Evolutionary conservation across 1,140 invertebrate species (phyloP).

Genomic region (Antheraea pernyi): DNA sequence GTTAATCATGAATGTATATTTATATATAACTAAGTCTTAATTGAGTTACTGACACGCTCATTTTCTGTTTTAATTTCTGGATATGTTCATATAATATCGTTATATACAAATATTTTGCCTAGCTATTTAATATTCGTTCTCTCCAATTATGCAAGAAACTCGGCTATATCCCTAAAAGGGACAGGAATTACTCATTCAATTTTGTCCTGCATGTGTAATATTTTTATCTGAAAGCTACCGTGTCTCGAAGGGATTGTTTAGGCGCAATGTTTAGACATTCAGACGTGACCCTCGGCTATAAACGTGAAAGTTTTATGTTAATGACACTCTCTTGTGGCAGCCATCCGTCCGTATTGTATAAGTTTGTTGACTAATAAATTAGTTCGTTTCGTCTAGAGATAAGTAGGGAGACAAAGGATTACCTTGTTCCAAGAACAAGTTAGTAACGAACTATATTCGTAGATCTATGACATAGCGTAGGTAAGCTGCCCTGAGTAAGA

Average conservation of each 20-base stretch:
- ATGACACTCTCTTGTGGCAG: conserved; percentile 32
- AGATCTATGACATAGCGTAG: not conserved
- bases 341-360: conserved; percentile 45
- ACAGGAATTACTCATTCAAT: not conserved
- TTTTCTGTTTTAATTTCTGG: too few relatives aligned
- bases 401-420: conserved; percentile 44
- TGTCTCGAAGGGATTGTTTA: conserved; percentile 27
- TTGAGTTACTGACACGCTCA: too few relatives aligned
- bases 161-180: not conserved
- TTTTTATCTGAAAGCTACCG: conserved; percentile 27
- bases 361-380: conserved; percentile 51
- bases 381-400: conserved; percentile 38
- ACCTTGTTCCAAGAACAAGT: conserved; percentile 29
- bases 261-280: conserved; percentile 31
- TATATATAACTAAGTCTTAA: too few relatives aligned
- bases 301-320: conserved; percentile 55
- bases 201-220: conserved; percentile 27
- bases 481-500: not conserved
- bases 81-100: too few relatives aligned
- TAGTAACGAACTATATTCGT: not conserved
- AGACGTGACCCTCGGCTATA: conserved; percentile 34
- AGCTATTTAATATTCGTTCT: not conserved
- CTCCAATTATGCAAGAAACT: not conserved
- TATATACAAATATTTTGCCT: too few relatives aligned
- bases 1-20: too few relatives aligned